A percentile compares a stretch with the other conserved stretches of the same genome.
Evolutionary conservation across 2,888 invertebrate genomes (phyloP).

Genomic region (Brachypalpus laphriformis): DNA sequence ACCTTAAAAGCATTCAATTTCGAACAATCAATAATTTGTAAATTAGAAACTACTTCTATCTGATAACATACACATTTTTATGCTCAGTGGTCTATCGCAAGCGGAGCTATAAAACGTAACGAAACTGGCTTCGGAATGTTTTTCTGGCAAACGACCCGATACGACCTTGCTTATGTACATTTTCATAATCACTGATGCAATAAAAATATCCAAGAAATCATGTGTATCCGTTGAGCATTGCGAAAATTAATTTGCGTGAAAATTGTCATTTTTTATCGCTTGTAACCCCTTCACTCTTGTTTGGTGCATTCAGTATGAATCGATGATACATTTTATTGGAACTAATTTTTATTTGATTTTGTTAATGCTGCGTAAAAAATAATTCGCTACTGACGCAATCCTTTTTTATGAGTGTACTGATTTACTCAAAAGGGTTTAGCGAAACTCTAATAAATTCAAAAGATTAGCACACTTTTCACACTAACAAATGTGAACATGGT

Average conservation of each 20-base stretch:
- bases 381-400: conserved; percentile 10
- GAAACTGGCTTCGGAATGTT: no score
- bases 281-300: conserved; percentile 29
- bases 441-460: conserved; percentile 23
- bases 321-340: conserved; percentile 38
- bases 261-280: conserved; percentile 41
- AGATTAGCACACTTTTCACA: conserved; percentile 61
- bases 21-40: no score
- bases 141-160: no score
- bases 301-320: conserved; percentile 11
- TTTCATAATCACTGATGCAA: no score
- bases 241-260: conserved; percentile 47
- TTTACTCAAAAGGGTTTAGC: conserved; percentile 50
- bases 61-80: no score
- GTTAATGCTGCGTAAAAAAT: conserved; percentile 55
- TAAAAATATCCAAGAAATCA: no score
- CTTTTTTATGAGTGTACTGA: conserved; percentile 12
- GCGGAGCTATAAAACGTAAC: no score
- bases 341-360: conserved; percentile 73
- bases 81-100: no score
- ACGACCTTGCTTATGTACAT: no score
- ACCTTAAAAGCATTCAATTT: no score
- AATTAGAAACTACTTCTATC: no score
- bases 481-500: conserved; percentile 58
- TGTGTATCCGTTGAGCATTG: neutral